A percentile compares a stretch with the other conserved stretches of the same genome.
Conservation (phyloP, 2,888 invertebrate species). For the Hirtodrosophila trivittata region DNA sequence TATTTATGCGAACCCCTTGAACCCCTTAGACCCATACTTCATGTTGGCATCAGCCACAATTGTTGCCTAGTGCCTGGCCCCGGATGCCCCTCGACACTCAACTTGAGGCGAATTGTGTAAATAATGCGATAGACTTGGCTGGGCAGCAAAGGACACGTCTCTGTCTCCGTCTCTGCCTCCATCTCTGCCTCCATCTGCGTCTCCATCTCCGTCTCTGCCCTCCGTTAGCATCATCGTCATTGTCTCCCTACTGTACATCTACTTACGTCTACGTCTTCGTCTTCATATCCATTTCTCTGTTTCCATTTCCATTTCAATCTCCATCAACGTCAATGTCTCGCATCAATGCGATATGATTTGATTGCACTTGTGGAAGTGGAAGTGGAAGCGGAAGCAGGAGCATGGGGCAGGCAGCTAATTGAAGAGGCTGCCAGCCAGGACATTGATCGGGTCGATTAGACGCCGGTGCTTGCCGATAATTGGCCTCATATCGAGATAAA, state of each 20-base stretch:
- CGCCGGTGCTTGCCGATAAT: slow-evolving; percentile 54
- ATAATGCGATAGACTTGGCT: slow-evolving; percentile 72
- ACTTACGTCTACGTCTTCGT: background rate
- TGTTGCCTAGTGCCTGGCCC: slow-evolving; percentile 29
- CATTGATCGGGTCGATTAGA: slow-evolving; percentile 58
- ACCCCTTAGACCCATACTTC: background rate
- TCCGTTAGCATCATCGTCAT: background rate
- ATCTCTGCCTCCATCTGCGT: slow-evolving; percentile 5
- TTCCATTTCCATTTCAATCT: slow-evolving; percentile 1
- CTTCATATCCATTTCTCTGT: background rate
- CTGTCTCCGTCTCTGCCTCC: background rate
- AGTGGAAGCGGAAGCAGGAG: slow-evolving; percentile 40
- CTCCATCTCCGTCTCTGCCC: slow-evolving; percentile 1
- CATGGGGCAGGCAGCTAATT: slow-evolving; percentile 50
- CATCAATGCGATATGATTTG: slow-evolving; percentile 67
- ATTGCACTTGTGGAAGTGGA: slow-evolving; percentile 65
- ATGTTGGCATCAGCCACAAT: slow-evolving; percentile 26
- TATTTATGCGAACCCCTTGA: slow-evolving; percentile 43
- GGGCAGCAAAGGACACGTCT: slow-evolving; percentile 46
- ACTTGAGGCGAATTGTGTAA: slow-evolving; percentile 76
- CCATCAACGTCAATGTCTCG: slow-evolving; percentile 36
- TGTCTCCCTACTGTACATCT: slow-evolving; percentile 6
- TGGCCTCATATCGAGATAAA: slow-evolving; percentile 70
- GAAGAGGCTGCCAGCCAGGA: slow-evolving; percentile 50
- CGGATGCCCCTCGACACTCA: slow-evolving; percentile 36